Conservation (phyloP, 1,140 invertebrate genomes). For the Thalassaphorura encarpata region DNA sequence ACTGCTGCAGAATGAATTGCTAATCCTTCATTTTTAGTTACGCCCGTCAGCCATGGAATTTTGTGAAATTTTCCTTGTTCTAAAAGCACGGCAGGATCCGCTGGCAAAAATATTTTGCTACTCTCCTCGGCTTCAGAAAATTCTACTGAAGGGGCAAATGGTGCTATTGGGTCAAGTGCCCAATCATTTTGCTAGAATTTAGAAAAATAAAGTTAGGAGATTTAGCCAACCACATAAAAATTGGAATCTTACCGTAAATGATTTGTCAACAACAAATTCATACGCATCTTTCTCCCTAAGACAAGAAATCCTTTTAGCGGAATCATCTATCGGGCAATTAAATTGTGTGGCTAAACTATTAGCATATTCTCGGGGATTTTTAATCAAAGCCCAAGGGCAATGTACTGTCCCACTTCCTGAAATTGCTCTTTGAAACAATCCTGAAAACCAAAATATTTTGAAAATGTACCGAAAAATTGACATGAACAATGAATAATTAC, state of each 20-base stretch:
- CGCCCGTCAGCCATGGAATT: slow-evolving; percentile 31
- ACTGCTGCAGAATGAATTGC: neutral
- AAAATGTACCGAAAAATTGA: too few species aligned
- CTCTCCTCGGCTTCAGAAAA: neutral
- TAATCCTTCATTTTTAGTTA: slow-evolving; percentile 15
- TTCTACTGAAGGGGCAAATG: slow-evolving; percentile 3
- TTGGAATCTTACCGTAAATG: slow-evolving; percentile 1
- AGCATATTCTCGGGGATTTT: slow-evolving; percentile 37
- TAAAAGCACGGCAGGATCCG: slow-evolving; percentile 29
- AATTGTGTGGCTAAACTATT: neutral
- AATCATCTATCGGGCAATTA: slow-evolving; percentile 6
- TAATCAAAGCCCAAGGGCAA: slow-evolving; percentile 43
- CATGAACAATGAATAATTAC: too few species aligned
- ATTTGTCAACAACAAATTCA: neutral
- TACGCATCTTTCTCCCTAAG: slow-evolving; percentile 22
- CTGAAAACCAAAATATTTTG: too few species aligned
- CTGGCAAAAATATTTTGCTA: slow-evolving; percentile 19
- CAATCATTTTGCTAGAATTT: neutral
- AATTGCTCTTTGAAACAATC: slow-evolving; percentile 38
- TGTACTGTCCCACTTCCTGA: slow-evolving; percentile 43
- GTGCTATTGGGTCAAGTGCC: neutral
- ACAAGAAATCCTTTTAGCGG: neutral
- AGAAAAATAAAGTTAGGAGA: neutral
- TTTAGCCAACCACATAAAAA: neutral
- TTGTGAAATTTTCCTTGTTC: slow-evolving; percentile 17